Evolutionary conservation across 1,140 invertebrate genomes (phyloP).

Genomic region (Philopotamus ludificatus): DNA sequence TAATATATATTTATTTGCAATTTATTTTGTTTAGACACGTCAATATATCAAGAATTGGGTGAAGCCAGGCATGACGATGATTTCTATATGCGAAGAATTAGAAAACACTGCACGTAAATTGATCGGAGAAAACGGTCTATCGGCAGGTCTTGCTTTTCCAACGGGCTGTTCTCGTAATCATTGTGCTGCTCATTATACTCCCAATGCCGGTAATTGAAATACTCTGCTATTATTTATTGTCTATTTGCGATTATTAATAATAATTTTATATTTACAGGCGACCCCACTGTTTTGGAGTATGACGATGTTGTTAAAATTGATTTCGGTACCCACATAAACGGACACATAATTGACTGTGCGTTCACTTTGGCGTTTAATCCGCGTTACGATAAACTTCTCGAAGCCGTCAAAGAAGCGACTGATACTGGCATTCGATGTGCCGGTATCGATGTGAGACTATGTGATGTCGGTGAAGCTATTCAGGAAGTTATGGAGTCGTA

Average conservation of each 20-base stretch:
- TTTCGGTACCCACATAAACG: conserved; percentile 99
- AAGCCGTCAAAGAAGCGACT: conserved; percentile 96
- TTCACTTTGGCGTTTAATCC: conserved; percentile 97
- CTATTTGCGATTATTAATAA: not conserved
- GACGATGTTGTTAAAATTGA: conserved; percentile 99
- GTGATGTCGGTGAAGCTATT: conserved; percentile 96
- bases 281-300: conserved; percentile 89
- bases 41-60: conserved; percentile 89
- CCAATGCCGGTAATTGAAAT: conserved; percentile 75
- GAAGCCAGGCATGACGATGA: conserved; percentile 99
- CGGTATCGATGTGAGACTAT: conserved; percentile 96
- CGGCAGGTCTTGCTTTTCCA: conserved; percentile 97
- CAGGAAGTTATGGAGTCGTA: conserved; percentile 99
- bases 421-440: conserved; percentile 95
- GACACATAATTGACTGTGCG: conserved; percentile 98
- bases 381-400: conserved; percentile 92
- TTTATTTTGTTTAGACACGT: conserved; percentile 66
- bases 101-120: conserved; percentile 88
- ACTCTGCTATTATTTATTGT: not conserved
- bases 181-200: conserved; percentile 99
- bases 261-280: conserved; percentile 57
- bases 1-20: conserved; percentile 11
- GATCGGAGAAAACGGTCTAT: conserved; percentile 93
- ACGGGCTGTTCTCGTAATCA: conserved; percentile 98
- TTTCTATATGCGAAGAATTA: conserved; percentile 96